These are phyloP conservation scores for Liparis tanakae DNA, from an alignment of 2,797 vertebrate species.

Conservation along the genomic window DNA sequence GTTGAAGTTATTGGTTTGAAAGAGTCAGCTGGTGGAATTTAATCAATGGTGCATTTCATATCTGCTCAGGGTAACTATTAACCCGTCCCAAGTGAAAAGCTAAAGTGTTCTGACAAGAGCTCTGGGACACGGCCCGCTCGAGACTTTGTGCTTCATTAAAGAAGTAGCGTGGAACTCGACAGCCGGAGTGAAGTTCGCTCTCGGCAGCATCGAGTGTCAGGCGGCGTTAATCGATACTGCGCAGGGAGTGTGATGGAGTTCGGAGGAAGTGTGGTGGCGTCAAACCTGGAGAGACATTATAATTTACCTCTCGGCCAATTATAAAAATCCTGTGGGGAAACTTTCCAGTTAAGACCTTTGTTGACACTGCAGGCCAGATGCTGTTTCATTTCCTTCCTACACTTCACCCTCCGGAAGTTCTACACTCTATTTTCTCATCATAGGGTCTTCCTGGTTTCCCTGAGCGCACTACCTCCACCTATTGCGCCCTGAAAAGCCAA, in stretches of 20 bases:
- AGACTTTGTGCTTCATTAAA: constrained; percentile 63
- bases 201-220: constrained; percentile 52
- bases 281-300: constrained; percentile 46
- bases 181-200: constrained; percentile 36
- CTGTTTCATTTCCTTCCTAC: constrained; percentile 14
- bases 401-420: background rate
- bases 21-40: constrained; percentile 49
- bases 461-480: background rate
- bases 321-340: constrained; percentile 43
- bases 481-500: background rate
- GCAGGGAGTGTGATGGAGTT: constrained; percentile 69
- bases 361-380: constrained; percentile 36
- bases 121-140: background rate
- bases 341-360: constrained; percentile 36
- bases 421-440: background rate
- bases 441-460: background rate
- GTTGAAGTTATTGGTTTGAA: constrained; percentile 55
- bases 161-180: constrained; percentile 57
- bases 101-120: constrained; percentile 30
- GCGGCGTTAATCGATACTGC: constrained; percentile 73
- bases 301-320: constrained; percentile 69
- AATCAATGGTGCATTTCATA: constrained; percentile 50
- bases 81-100: constrained; percentile 38
- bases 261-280: constrained; percentile 55
- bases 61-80: constrained; percentile 44